These are phyloP conservation scores for Sesia apiformis DNA, from an alignment of 2,888 invertebrate species.

Conservation along the genomic window DNA sequence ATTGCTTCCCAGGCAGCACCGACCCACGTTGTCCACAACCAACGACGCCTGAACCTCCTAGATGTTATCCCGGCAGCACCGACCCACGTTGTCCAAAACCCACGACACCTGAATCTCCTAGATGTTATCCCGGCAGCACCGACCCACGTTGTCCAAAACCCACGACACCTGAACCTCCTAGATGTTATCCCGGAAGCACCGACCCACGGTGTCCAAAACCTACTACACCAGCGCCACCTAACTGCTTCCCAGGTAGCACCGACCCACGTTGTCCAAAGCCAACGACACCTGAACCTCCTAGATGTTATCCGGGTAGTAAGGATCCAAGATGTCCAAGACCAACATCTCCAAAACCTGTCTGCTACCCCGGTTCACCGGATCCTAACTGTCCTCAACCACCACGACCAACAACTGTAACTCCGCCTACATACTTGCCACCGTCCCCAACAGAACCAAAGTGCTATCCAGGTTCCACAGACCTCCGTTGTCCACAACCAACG, in stretches of 20 bases:
- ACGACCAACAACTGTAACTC: slow-evolving; percentile 32
- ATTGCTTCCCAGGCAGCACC: slow-evolving; percentile 28
- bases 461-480: slow-evolving; percentile 19
- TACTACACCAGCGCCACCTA: slow-evolving; percentile 12
- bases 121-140: slow-evolving; percentile 2
- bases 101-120: slow-evolving; percentile 14
- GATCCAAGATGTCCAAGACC: slow-evolving; percentile 24
- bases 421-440: slow-evolving; percentile 15
- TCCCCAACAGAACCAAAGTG: slow-evolving; percentile 27
- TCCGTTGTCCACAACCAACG: slow-evolving; percentile 20
- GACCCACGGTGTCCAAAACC: background rate
- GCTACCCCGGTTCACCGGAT: slow-evolving; percentile 43
- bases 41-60: slow-evolving; percentile 23
- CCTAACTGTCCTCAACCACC: slow-evolving; percentile 21
- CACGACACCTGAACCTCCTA: slow-evolving; percentile 6
- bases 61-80: slow-evolving; percentile 36
- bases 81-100: slow-evolving; percentile 28
- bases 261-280: slow-evolving; percentile 28
- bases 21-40: slow-evolving; percentile 33
- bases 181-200: too few species aligned
- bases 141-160: slow-evolving; percentile 18
- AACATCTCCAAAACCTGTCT: slow-evolving; percentile 14
- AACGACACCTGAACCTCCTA: slow-evolving; percentile 19
- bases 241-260: slow-evolving; percentile 36
- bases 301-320: slow-evolving; percentile 32